Evolutionary conservation across 2,797 vertebrate genomes (phyloP), one percentile per base, ranked within the genome.

Genomic region (Morus bassanus): DNA sequence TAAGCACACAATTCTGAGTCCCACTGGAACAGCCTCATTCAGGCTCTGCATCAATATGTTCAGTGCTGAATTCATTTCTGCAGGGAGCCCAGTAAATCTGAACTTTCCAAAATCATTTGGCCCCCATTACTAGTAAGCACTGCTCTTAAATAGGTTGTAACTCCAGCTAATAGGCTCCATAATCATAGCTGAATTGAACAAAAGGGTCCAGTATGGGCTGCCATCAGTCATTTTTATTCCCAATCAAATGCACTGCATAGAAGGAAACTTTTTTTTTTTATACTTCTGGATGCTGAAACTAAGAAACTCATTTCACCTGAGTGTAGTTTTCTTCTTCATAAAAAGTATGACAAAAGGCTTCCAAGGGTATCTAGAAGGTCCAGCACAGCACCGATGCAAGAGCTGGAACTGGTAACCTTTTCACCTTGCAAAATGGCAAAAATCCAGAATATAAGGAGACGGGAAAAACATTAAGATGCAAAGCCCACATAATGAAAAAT

Each of bases 71-170:
- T 97, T 97, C 98, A 98, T 98, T 98, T 96, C 98, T 98, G 97
- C 94, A 96, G 97, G 98, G 98, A 98, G 97, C 94, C 95, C 82
- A 82, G 97, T 96, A 97, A 96, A 97, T 97, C 96, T 98, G 98
- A 98, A 98, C 98, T 98, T 98, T 98, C 98, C 97, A 98, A 98
- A 98, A 98, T 98, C 98, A 98, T 98, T 98, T 98, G 98, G 98
- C 97, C 98, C 97, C 98, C 97, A 98, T 98, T 98, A 98, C 97
- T 94, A 95, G 97, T 96, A 98, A 98, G 98, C 98, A 98, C 96
- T 90, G 96, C 97, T 98, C 97, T 98, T 98, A 98, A 98, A 98
- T 89, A 98, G 98, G 98, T 95, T 98, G 98, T 98, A 98, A 98
- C 98, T 98, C 97, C 96, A 97, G 96, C 97, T 98, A 98, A 98